Percentiles rank a stretch among this genome's conserved stretches.
These are phyloP conservation scores for human DNA, from an alignment of 2,113 vertebrate genomes.

Conservation along the genomic window DNA sequence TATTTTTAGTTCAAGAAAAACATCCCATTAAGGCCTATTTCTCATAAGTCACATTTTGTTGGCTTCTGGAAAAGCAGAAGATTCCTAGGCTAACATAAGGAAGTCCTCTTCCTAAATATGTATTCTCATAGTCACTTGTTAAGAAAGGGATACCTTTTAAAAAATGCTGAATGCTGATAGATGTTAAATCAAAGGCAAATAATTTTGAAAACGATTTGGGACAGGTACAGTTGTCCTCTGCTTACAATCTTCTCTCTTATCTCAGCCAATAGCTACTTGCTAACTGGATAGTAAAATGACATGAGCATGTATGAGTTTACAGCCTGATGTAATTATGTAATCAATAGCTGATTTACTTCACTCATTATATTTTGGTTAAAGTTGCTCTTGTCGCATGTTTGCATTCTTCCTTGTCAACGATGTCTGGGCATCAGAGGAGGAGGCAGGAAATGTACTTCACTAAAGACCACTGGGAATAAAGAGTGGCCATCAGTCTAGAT, in stretches of 20 bases:
- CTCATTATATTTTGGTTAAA: background rate
- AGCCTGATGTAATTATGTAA: background rate
- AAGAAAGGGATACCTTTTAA: background rate
- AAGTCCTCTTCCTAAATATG: background rate
- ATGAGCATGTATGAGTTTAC: background rate
- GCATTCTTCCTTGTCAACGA: background rate
- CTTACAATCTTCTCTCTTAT: background rate
- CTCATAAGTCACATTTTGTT: background rate
- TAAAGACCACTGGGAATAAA: background rate
- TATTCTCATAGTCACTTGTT: background rate
- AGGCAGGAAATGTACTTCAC: background rate
- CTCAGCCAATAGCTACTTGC: background rate
- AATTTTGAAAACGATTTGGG: background rate
- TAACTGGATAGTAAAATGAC: background rate
- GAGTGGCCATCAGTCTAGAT: background rate
- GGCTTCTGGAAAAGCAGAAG: background rate
- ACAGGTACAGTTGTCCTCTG: background rate
- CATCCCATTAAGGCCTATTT: background rate
- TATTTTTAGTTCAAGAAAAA: background rate
- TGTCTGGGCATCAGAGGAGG: background rate
- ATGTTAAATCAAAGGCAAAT: constrained; percentile 9
- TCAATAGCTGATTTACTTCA: background rate
- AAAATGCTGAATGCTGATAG: background rate
- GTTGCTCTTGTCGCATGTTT: background rate
- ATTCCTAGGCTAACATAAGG: background rate